phyloP scores from a whole-genome alignment of 2,797 vertebrate genomes.

The Pelodytes ibericus region DNA sequence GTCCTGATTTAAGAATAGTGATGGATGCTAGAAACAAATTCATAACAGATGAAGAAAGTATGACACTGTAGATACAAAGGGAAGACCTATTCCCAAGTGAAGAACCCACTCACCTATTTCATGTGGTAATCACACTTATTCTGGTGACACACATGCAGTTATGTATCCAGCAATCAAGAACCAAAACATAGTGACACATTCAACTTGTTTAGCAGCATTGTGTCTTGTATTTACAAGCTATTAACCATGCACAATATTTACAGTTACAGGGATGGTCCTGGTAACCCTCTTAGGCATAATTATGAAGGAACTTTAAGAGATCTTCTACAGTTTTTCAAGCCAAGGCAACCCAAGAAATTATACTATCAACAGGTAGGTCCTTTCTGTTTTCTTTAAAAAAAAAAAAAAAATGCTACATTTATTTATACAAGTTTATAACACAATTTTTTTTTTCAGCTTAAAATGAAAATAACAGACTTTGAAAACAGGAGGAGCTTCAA shows the following conservation, averaged over 20 bases:
- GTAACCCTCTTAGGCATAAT: slow-evolving; percentile 99
- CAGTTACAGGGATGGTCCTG: slow-evolving; percentile 98
- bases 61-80: too few species aligned
- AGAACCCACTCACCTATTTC: too few species aligned
- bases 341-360: slow-evolving; percentile 98
- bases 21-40: too few species aligned
- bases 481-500: slow-evolving; percentile 99
- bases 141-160: too few species aligned
- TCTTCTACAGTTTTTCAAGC: slow-evolving; percentile 99
- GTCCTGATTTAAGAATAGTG: too few species aligned
- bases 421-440: neutral
- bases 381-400: slow-evolving; percentile 20
- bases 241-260: slow-evolving; percentile 39
- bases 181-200: too few species aligned
- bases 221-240: neutral
- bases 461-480: slow-evolving; percentile 99
- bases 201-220: too few species aligned
- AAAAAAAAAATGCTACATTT: slow-evolving; percentile 19
- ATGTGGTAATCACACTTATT: too few species aligned
- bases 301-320: slow-evolving; percentile 98
- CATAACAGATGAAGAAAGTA: too few species aligned
- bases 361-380: slow-evolving; percentile 95
- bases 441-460: slow-evolving; percentile 78
- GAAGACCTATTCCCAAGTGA: too few species aligned
- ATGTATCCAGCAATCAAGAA: too few species aligned